Base-by-base conservation (phyloP, 2,113 vertebrate genomes). In the Spheniscus mendiculus region DNA sequence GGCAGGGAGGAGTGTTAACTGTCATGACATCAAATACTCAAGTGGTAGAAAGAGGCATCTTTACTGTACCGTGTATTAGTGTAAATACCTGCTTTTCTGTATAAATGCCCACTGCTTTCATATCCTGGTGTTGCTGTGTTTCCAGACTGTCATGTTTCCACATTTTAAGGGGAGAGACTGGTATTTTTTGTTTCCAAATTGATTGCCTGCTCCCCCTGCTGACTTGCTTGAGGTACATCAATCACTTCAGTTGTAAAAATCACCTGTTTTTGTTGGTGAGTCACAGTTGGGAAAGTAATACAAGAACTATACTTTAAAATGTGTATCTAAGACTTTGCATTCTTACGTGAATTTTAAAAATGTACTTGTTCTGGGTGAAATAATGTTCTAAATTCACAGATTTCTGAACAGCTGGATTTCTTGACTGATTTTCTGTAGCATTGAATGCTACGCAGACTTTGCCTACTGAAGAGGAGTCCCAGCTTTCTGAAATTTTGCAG, bases 141-240 rank as follows among this genome's bases (percentile, higher is more conserved):
- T 59, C 58, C 82, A 76, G 44, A 14, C 42, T 55, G 22, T 84
- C 36, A 4, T 4, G 15, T 61, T 80, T 18, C 20, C 27, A 25
- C 49, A 7, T 47, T 78, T 38, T 42, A 25, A 83, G 42, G 58
- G 40, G 27, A 55, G 30, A 87, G 19, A 27, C 34, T 7, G 61
- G 10, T 30, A 20, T 36, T 40, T 87, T 67, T 81, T 36, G 29
- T 82, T 92, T 59, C 81, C 83, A 59, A 18, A 20, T 30, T 93
- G 96, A 16, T 89, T 90, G 63, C 71, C 88, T 97, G 79, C 92
- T 97, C 96, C 96, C 95, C 70, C 95, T 97, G 91, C 95, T 95
- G 96, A 87, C 94, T 87, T 74, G 36, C 23, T 72, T 55, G 69
- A n/a, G 80, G 36, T 76, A 91, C 89, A 88, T 74, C 80, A 79